These are phyloP conservation scores for Crotalus viridis DNA, from an alignment of 2,113 vertebrate genomes.

Conservation along the genomic window DNA sequence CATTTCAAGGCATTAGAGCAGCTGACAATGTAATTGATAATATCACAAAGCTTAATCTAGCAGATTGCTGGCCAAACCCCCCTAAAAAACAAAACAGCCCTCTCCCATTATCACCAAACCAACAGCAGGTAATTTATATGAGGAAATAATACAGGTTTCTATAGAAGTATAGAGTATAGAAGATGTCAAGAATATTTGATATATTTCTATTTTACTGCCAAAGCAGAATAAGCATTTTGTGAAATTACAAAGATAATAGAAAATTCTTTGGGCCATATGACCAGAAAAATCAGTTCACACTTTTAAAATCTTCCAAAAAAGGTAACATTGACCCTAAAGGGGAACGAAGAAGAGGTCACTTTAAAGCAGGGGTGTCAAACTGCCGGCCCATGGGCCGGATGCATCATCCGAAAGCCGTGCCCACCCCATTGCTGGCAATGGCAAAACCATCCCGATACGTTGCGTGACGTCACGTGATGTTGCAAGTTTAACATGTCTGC, in stretches of 20 bases:
- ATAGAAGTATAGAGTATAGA: background rate
- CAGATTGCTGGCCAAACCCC: background rate
- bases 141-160: background rate
- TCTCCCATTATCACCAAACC: background rate
- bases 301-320: background rate
- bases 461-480: too few species aligned
- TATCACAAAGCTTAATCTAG: background rate
- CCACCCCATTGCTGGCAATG: too few species aligned
- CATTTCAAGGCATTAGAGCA: background rate
- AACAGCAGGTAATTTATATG: background rate
- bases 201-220: background rate
- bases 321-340: background rate
- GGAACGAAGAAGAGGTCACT: background rate
- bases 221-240: background rate
- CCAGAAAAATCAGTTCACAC: conserved; percentile 14
- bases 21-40: background rate
- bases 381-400: too few species aligned
- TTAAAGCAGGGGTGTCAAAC: background rate
- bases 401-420: too few species aligned
- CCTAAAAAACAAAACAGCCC: background rate
- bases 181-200: background rate
- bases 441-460: too few species aligned
- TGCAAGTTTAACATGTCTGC: too few species aligned
- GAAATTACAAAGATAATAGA: background rate
- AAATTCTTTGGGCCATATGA: background rate